Base-by-base conservation (phyloP, 2,797 vertebrate species). In the Megaceryle alcyon region DNA sequence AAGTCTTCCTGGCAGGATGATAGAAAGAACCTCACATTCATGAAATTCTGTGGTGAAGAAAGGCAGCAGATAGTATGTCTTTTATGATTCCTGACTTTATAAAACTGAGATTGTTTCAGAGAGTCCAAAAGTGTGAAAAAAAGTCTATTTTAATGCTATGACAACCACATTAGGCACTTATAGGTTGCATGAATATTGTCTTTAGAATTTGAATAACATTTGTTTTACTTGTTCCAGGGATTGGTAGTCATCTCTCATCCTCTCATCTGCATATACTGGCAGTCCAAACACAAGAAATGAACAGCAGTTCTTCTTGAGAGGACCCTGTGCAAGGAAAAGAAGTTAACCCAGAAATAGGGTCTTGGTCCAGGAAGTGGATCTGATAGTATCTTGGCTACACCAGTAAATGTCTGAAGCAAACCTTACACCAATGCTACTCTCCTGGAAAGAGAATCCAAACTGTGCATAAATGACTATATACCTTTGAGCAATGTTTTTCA, bases 181-280 rank as follows among this genome's bases (percentile, higher is more conserved):
- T 18, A 60, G 26, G 16, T 43, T 35, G 44, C 26, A 26, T 61
- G 53, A 88, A 59, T 84, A 44, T 20, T 86, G 43, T 28, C 48
- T n/a, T 78, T 83, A 48, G 17, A 65, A 35, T 61, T 9, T 80
- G 73, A 86, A 25, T 51, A 54, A 63, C 39, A 48, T 69, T 89
- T 86, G 25, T 85, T 98, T 98, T 94, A 98, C 98, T 96, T 98
- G 81, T 86, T 99, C 98, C 88, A 97, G 84, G 61, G 96, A 95
- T 85, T 98, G 89, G 65, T 98, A 95, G 89, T 99, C 98, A 77
- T 98, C 98, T 95, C 98, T 98, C 82, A 97, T 97, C 86, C 97
- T 98, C 86, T 99, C 98, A 77, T 99, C 98, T 82, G 97, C 56
- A 71, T 98, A 98, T 87, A 98, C 94, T 57, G 98, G 96, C 66